Evolutionary conservation across 1,140 invertebrate species (phyloP), one percentile per base, ranked within the genome.

Genomic region (Temnothorax nylanderi): DNA sequence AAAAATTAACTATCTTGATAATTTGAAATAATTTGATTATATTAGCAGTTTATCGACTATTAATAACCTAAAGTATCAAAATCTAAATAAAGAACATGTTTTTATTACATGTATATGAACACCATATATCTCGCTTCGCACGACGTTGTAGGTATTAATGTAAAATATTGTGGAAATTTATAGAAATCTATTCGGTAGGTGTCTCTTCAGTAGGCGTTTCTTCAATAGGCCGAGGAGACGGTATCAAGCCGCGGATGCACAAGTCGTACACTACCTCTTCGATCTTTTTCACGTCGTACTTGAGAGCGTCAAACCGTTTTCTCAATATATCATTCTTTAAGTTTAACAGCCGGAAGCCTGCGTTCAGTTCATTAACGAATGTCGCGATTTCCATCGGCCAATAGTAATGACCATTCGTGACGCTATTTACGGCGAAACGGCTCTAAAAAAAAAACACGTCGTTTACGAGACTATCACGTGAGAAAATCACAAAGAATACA

Each of bases 221-320:
- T 34, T 91, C 80, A 44, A 1, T 49, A 75, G 51, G 26, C 37
- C 47, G 77, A 47, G 85, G 0, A 56, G 92, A 92, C 8, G 96
- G 96, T 92, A 96, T 96, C 13, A 99, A 95, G 0, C 98, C 98
- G 74, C 98, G 96, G 88, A 99, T 98, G 85, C 97, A 97, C 5
- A 99, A 95, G 94, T 99, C 98, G 92, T 99, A 99, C 10, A 99
- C 98, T 3, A 99, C 97, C 95, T 99, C 98, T 93, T 99, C 98
- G 44, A 99, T 98, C 95, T 99, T 99, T 94, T 99, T 99, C 3
- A 99, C 97, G 92, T 99, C 98, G 92, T 99, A 99, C 92, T 99
- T 99, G 0, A 99, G 95, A 1, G 96, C 97, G 95, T 99, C 99
- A 93, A 98, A 99, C 75, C 97, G 96, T 93, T 99, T 99, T 44